Conservation (phyloP, 2,888 invertebrate species). For the Leucophenga maculata region DNA sequence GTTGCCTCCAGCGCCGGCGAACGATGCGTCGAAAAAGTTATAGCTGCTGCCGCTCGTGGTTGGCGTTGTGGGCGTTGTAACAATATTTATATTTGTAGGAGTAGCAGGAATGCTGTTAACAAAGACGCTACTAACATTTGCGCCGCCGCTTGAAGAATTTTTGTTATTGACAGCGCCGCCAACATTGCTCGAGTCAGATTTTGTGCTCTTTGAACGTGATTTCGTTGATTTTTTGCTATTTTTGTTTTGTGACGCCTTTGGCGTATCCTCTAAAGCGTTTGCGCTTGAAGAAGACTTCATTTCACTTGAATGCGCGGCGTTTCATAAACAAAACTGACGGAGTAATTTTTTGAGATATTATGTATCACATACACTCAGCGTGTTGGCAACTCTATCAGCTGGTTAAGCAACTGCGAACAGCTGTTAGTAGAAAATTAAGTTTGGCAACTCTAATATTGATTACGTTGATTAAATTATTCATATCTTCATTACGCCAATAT, state of each 20-base stretch:
- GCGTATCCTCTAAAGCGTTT: constrained; percentile 49
- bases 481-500: too few species aligned
- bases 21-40: constrained; percentile 59
- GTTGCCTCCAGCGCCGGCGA: constrained; percentile 42
- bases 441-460: too few species aligned
- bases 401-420: not conserved
- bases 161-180: constrained; percentile 26
- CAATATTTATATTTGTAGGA: constrained; percentile 47
- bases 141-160: constrained; percentile 29
- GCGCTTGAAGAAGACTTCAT: constrained; percentile 53
- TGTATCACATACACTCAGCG: too few species aligned
- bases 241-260: constrained; percentile 59
- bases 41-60: constrained; percentile 50
- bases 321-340: too few species aligned
- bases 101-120: constrained; percentile 40
- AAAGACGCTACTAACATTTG: constrained; percentile 38
- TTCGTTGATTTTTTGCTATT: constrained; percentile 67
- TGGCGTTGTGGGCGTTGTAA: constrained; percentile 63
- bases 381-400: constrained; percentile 13
- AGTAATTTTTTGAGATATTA: too few species aligned
- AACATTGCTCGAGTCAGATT: constrained; percentile 49
- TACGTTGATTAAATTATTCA: too few species aligned
- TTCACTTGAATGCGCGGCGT: too few species aligned
- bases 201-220: constrained; percentile 64
- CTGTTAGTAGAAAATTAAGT: not conserved